phyloP scores from a whole-genome alignment of 35 echinoderm and acorn worm species.

The Chiridota heheva region DNA sequence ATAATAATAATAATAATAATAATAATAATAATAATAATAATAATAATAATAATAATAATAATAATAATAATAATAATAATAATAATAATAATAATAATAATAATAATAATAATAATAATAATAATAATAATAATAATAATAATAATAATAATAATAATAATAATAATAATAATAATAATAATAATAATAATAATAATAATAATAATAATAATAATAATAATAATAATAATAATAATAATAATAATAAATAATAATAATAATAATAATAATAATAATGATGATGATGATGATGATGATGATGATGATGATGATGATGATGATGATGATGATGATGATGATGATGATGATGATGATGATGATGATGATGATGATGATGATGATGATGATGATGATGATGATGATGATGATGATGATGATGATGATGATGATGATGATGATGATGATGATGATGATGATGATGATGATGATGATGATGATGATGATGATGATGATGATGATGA shows the following conservation, averaged over 20 bases:
- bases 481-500: not conserved
- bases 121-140: not conserved
- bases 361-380: not conserved
- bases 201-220: not conserved
- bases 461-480: not conserved
- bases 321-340: slow-evolving; percentile 19
- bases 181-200: too few species aligned
- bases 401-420: not conserved
- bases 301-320: slow-evolving; percentile 18
- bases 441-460: slow-evolving; percentile 18
- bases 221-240: not conserved
- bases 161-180: too few species aligned
- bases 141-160: too few species aligned
- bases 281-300: slow-evolving; percentile 16
- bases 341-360: slow-evolving; percentile 10
- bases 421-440: not conserved
- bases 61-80: not conserved
- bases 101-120: not conserved
- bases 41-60: not conserved
- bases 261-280: not conserved
- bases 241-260: not conserved
- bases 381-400: not conserved
- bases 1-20: not conserved
- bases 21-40: not conserved
- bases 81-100: not conserved